Evolutionary conservation across 2,113 vertebrate genomes (phyloP), one percentile per base, ranked within the genome.

Genomic region (Lycaon pictus): DNA sequence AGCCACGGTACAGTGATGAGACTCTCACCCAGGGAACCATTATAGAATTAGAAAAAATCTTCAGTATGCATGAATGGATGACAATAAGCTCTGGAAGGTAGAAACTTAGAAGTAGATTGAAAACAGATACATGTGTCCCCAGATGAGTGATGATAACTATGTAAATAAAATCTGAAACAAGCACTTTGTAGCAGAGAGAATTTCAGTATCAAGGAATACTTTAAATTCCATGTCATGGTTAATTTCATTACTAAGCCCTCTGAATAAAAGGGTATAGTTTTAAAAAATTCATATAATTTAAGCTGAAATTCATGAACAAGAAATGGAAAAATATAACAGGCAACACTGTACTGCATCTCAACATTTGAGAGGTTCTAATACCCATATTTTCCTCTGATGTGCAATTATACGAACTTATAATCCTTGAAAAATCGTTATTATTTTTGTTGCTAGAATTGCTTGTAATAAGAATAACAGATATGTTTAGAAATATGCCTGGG

Each of bases 391-490:
- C 55, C 97, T 97, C 92, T 15, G 20, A 94, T 90, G 63, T 90
- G 20, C 87, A 98, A 98, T 97, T 96, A 92, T 51, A 92, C 7
- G 2, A 96, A 97, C 71, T 96, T 96, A 85, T 37, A 97, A 96
- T 90, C 93, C 92, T 93, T 97, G 95, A 95, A 98, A 96, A 95
- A 96, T 20, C 62, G 37, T 93, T 95, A 92, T 92, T 96, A 96
- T 94, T 97, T 94, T 92, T 90, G 87, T 84, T 96, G 95, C 88
- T 88, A 81, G 71, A 93, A 96, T 96, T 93, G 83, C 51, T 92
- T 92, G n/a, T 77, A 97, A 97, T 77, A 91, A 82, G 37, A 98
- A 92, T 95, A 94, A 71, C 71, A 92, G 80, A 88, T 96, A 93
- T 85, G 94, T 77, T 96, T 95, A 96, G 90, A 93, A 96, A 94